Conservation (phyloP, 2,888 invertebrate species). For the Cantharis nigra region DNA sequence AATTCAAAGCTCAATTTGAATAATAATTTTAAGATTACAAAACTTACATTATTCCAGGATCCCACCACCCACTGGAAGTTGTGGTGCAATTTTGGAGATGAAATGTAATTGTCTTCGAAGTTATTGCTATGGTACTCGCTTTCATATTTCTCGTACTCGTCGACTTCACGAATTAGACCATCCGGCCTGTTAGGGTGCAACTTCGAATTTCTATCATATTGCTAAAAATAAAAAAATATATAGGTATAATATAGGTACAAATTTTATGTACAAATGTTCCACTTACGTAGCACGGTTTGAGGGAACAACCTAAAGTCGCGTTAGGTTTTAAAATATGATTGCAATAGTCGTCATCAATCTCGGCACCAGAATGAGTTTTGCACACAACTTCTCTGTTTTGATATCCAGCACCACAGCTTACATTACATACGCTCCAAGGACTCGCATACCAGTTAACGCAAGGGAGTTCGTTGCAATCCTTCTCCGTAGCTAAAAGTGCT, state of each 20-base stretch:
- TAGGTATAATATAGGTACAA: no score
- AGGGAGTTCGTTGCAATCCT: constrained; percentile 54
- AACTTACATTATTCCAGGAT: constrained; percentile 53
- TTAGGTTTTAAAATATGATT: constrained; percentile 41
- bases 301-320: constrained; percentile 31
- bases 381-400: constrained; percentile 55
- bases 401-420: constrained; percentile 59
- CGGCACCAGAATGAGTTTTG: constrained; percentile 44
- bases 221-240: background rate
- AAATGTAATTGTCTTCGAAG: constrained; percentile 42
- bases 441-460: constrained; percentile 62
- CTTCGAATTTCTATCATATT: background rate
- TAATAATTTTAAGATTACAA: background rate
- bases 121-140: constrained; percentile 29
- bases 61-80: constrained; percentile 55
- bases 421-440: constrained; percentile 59
- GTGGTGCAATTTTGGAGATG: background rate
- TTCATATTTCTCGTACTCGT: constrained; percentile 5
- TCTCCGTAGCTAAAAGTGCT: constrained; percentile 45
- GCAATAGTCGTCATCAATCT: constrained; percentile 42
- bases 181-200: background rate
- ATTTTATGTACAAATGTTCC: background rate
- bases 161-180: constrained; percentile 1
- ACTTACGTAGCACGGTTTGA: constrained; percentile 18
- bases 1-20: background rate